Evolutionary conservation across 2,797 vertebrate species (phyloP).

Genomic region (Scarus forsteni): DNA sequence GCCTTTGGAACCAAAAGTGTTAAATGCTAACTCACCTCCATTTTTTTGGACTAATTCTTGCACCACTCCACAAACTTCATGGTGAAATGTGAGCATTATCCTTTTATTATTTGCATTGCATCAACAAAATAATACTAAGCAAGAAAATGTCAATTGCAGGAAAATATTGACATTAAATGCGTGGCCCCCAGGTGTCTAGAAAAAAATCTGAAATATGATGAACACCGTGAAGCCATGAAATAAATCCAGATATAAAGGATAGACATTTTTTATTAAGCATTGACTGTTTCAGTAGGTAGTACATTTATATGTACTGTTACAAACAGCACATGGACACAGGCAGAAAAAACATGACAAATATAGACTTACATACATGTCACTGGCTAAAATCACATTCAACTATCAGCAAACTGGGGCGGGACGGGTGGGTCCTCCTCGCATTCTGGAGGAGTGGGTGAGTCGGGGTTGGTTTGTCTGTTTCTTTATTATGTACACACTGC

Average conservation of each 20-base stretch:
- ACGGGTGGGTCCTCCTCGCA: conserved; percentile 26
- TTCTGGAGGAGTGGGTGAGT: conserved; percentile 20
- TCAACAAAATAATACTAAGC: no score
- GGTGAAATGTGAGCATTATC: no score
- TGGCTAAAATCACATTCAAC: conserved; percentile 52
- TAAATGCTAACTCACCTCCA: no score
- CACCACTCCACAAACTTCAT: no score
- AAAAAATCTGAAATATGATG: no score
- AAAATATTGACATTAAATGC: no score
- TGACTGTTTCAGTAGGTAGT: conserved; percentile 65
- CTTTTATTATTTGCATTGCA: no score
- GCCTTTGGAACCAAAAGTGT: no score
- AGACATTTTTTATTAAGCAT: conserved; percentile 63
- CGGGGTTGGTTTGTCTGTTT: conserved; percentile 12
- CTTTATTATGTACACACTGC: conserved; percentile 57
- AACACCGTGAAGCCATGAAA: neutral
- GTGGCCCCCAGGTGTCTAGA: no score
- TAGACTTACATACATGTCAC: conserved; percentile 47
- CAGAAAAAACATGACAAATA: conserved; percentile 46
- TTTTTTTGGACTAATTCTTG: no score
- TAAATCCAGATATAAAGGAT: conserved; percentile 34
- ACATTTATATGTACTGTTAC: conserved; percentile 31
- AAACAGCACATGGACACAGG: conserved; percentile 48
- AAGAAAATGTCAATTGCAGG: no score
- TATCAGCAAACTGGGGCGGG: conserved; percentile 30